Conservation (phyloP, 2,113 vertebrate genomes). For the Protobothrops flavoviridis region DNA sequence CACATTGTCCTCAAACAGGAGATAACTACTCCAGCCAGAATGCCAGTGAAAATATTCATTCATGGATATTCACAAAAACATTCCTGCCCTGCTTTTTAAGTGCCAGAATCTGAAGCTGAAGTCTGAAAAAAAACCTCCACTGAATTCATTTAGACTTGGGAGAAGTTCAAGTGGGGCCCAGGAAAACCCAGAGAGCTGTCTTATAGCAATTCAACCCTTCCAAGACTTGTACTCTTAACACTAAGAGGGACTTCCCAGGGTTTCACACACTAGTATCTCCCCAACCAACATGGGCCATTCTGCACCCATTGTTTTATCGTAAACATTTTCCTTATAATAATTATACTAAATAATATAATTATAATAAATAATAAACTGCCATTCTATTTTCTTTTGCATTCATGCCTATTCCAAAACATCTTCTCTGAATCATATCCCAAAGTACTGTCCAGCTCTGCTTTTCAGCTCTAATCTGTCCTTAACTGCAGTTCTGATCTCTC, state of each 20-base stretch:
- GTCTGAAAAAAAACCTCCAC: not conserved
- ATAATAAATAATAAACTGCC: not conserved
- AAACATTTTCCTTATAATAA: not conserved
- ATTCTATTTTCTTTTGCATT: not conserved
- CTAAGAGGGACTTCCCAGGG: not conserved
- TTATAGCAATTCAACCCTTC: not conserved
- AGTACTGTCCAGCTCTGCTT: not conserved
- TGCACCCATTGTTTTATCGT: not conserved
- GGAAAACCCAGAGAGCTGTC: not conserved
- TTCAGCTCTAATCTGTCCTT: not conserved
- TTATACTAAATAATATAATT: not conserved
- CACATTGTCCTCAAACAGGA: not conserved
- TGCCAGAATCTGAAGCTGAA: no score
- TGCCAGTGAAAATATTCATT: not conserved
- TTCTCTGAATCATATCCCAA: not conserved
- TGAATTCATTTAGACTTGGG: not conserved
- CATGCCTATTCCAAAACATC: not conserved
- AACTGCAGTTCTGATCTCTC: not conserved
- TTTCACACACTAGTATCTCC: not conserved
- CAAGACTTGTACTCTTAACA: not conserved
- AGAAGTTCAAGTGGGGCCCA: not conserved
- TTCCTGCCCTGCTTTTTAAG: not conserved
- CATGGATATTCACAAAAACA: not conserved
- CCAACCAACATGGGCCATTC: not conserved
- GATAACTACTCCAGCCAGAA: not conserved